phyloP scores from a whole-genome alignment of 2,797 vertebrate species.

The Otolemur crassicaudatus region DNA sequence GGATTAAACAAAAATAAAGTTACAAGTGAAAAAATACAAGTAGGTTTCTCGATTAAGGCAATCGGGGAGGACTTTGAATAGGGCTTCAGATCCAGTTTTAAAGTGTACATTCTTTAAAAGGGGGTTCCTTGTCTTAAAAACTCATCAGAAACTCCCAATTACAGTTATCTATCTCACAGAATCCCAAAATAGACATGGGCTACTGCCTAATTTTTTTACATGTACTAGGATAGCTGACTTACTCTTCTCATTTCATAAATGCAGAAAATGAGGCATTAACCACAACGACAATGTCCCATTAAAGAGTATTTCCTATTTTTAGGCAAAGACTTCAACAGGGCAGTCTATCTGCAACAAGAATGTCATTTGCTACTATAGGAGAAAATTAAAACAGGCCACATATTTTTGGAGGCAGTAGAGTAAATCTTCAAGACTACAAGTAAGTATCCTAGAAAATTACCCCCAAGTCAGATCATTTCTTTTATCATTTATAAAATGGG shows the following conservation, averaged over 20 bases:
- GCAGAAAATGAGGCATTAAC: not conserved
- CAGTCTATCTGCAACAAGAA: not conserved
- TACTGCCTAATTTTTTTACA: not conserved
- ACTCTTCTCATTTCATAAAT: not conserved
- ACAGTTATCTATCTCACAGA: not conserved
- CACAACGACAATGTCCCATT: not conserved
- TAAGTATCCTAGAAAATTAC: not conserved
- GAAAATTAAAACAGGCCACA: not conserved
- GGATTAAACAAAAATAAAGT: conserved; percentile 72
- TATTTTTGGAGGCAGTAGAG: not conserved
- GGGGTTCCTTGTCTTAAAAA: not conserved
- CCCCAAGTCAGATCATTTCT: not conserved
- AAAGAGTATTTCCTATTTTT: not conserved
- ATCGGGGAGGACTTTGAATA: not conserved
- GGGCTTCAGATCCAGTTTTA: not conserved
- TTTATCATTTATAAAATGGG: not conserved
- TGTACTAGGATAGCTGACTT: not conserved
- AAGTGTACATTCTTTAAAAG: not conserved
- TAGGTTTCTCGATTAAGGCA: not conserved
- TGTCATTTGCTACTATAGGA: not conserved
- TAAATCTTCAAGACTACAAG: conserved; percentile 5
- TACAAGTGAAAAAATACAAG: conserved; percentile 66
- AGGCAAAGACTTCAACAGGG: not conserved
- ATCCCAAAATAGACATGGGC: not conserved
- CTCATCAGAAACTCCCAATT: not conserved